Evolutionary conservation across 1,140 invertebrate species (phyloP).

Genomic region (Planococcus citri): DNA sequence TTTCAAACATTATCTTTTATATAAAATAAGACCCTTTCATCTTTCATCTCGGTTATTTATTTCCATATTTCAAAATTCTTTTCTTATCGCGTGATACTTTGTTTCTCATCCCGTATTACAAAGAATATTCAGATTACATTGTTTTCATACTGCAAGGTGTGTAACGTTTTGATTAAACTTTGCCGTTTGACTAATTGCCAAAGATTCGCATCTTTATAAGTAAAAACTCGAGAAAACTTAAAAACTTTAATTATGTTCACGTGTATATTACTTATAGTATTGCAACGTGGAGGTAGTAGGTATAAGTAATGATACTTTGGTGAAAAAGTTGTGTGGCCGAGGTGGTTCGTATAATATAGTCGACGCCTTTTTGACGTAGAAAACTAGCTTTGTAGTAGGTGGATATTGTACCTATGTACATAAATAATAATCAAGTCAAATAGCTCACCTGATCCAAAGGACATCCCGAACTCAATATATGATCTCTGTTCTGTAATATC

Average conservation of each 20-base stretch:
- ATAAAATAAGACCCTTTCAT: constrained; percentile 12
- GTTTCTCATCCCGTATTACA: constrained; percentile 2
- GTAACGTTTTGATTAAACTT: constrained; percentile 13
- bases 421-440: too few species aligned
- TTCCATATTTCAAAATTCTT: constrained; percentile 18
- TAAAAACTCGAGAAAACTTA: not conserved
- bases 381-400: too few species aligned
- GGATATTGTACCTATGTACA: too few species aligned
- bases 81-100: constrained; percentile 17
- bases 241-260: constrained; percentile 16
- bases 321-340: not conserved
- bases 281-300: too few species aligned
- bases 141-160: not conserved
- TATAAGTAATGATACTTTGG: not conserved
- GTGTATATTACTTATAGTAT: not conserved
- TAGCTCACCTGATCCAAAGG: constrained; percentile 84
- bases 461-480: constrained; percentile 75
- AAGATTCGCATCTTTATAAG: not conserved
- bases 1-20: not conserved
- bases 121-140: constrained; percentile 14
- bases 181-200: constrained; percentile 16
- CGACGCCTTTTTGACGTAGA: too few species aligned
- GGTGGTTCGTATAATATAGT: too few species aligned
- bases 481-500: constrained; percentile 70
- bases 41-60: constrained; percentile 9